Base-by-base conservation (phyloP, 2,797 vertebrate genomes). In the Gallinago nigripennis region DNA sequence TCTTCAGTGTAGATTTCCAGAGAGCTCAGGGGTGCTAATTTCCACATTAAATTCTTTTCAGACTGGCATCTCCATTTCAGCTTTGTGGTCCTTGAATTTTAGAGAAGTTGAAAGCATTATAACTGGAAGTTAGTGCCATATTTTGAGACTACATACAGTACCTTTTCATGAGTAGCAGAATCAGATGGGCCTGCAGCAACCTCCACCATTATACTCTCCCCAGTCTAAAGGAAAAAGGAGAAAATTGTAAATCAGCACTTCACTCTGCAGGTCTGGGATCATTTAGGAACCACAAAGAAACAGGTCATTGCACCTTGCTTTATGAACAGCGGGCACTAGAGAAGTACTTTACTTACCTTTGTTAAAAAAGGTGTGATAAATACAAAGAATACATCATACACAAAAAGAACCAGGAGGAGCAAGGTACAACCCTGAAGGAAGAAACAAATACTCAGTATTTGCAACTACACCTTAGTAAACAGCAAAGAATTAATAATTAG, bases 131-230 rank as follows among this genome's bases (percentile, higher is more conserved):
- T 12, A 66, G 23, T n/a, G 57, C 31, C 21, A 6, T 8, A 12
- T 60, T 77, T 57, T n/a, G 17, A 41, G 25, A 15, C 17, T 18
- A 7, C 12, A 20, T 3, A 19, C 23, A 94, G 31, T 97, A 99
- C 99, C 99, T 99, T 99, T 96, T 99, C 99, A 6, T 98, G 99
- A 24, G 98, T 98, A 94, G 98, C 97, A 5, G 99, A 99, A 97
- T 99, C 98, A 0, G 99, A 98, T 1, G 99, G 99, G 84, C 99
- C 99, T 5, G 99, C 98, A 25, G 99, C 99, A 63, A 99, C 99
- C 96, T 99, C 99, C 92, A 99, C 99, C 99, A 99, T 99, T 96
- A 99, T 99, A 86, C 99, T 99, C 94, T 99, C 98, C 23, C 99
- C 99, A 21, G 98, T 99, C 99, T 99, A 95, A 46, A 88, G 37